phyloP scores from a whole-genome alignment of 2,797 vertebrate species.

The Arremon aurantiirostris region DNA sequence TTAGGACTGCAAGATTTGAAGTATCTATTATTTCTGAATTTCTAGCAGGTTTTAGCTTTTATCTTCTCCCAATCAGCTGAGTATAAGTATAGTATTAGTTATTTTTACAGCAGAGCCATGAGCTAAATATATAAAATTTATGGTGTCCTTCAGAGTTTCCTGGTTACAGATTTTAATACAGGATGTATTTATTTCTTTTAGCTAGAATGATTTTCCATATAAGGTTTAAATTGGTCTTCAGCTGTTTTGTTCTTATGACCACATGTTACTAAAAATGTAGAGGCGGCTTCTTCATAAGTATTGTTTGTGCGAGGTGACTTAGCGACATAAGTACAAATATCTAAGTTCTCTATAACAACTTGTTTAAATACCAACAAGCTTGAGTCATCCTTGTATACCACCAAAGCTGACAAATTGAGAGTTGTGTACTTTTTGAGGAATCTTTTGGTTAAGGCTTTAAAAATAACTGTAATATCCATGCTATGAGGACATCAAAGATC shows the following conservation, averaged over 20 bases:
- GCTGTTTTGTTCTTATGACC: neutral
- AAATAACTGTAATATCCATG: slow-evolving; percentile 20
- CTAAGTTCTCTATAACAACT: slow-evolving; percentile 1
- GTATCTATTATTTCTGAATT: neutral
- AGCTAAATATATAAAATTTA: slow-evolving; percentile 18
- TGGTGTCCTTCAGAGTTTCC: slow-evolving; percentile 20
- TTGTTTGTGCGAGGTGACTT: slow-evolving; percentile 14
- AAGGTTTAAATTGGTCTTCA: neutral
- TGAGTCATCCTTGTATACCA: neutral
- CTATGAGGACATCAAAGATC: slow-evolving; percentile 35
- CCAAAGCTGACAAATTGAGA: neutral
- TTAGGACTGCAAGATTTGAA: neutral
- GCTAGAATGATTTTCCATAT: slow-evolving; percentile 5
- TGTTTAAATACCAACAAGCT: neutral
- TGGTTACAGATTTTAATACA: slow-evolving; percentile 31
- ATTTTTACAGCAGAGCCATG: neutral
- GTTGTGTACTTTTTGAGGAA: neutral
- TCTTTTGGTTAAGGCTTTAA: slow-evolving; percentile 36
- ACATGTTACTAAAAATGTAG: neutral
- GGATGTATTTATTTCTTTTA: slow-evolving; percentile 51
- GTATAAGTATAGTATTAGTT: neutral
- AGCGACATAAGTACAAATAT: neutral
- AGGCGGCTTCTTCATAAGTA: neutral
- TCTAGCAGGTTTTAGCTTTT: neutral
- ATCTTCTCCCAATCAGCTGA: neutral